A percentile compares a stretch with the other conserved stretches of the same genome.
Evolutionary conservation across 1,140 invertebrate species (phyloP).

Genomic region (Pseudomyrmex flavicornis): DNA sequence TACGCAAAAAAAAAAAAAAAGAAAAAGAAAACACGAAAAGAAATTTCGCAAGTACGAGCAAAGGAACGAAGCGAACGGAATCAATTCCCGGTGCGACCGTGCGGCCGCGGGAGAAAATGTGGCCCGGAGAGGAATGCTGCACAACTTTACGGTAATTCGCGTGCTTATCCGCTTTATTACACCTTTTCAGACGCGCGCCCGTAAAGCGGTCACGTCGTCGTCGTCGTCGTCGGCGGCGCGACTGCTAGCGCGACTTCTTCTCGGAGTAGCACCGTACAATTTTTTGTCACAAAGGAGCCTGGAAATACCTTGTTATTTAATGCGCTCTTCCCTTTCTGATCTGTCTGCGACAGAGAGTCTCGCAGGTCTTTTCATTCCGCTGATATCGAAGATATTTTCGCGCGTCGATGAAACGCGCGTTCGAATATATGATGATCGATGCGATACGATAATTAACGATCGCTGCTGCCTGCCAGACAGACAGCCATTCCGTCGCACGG

Average conservation of each 20-base stretch:
- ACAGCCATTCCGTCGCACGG: too few species aligned
- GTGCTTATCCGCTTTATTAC: constrained; percentile 15
- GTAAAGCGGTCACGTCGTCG: not conserved
- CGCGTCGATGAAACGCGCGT: not conserved
- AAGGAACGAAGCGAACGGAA: not conserved
- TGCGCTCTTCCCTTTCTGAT: not conserved
- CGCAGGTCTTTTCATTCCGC: not conserved
- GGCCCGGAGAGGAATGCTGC: constrained; percentile 40
- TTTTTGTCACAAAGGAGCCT: not conserved
- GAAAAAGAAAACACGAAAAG: too few species aligned
- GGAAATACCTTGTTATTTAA: constrained; percentile 23
- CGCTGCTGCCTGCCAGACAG: not conserved
- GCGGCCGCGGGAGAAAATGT: constrained; percentile 54
- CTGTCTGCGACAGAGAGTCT: not conserved
- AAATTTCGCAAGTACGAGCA: not conserved
- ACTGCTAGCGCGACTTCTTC: not conserved
- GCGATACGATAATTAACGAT: not conserved
- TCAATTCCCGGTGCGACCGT: constrained; percentile 8
- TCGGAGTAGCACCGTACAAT: not conserved
- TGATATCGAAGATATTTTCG: constrained; percentile 4
- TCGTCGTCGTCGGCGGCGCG: not conserved
- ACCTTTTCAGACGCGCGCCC: constrained; percentile 23
- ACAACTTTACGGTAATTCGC: constrained; percentile 66
- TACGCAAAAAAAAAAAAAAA: too few species aligned
- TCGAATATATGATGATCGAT: not conserved